Evolutionary conservation across 2,888 invertebrate genomes (phyloP), one percentile per base, ranked within the genome.

Genomic region (Trichopria drosophilae): DNA sequence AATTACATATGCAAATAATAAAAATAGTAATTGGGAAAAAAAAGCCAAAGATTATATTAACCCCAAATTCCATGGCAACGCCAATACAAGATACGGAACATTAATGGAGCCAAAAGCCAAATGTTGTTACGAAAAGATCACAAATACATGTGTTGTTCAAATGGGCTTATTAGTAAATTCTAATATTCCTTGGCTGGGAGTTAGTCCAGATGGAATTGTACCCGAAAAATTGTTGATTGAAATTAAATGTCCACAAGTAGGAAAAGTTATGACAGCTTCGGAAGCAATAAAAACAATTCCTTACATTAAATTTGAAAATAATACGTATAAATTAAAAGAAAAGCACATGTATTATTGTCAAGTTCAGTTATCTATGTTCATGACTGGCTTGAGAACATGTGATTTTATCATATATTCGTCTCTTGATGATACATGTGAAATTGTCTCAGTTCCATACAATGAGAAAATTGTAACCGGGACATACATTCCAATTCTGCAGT

Each of bases 371-470:
- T 31, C 23, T 3, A 43, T 43, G 43, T 22, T 31, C 15, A 9
- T 42, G 15, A 42, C 42, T 3, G 42, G 42, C 3, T 42, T 42
- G 16, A 26, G 10, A 4, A 19, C 24, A 18, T 42, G 42, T 24
- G 32, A 42, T 32, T 31, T 42, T 22, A 15, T 42, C n/a, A 23
- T 42, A 3, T 42, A 42, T 32, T 42, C 32, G 19, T 42, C 32
- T 15, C 24, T 22, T 22, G 12, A 32, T 13, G 42, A 42, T 16
- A 42, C 3, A 7, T 42, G 42, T 9, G 2, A 16, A 9, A 32
- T 42, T 3, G 6, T 42, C 9, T 15, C 42, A 2, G 12, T 42
- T 22, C 2, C 10, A 32, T 22, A 7, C n/a, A n/a, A 31, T 31
- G n/a, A 31, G 15, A 7, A 6, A 6, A 31, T 31, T n/a, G n/a